These are phyloP conservation scores for Babylonia areolata DNA, from an alignment of 1,140 invertebrate species.

Conservation along the genomic window DNA sequence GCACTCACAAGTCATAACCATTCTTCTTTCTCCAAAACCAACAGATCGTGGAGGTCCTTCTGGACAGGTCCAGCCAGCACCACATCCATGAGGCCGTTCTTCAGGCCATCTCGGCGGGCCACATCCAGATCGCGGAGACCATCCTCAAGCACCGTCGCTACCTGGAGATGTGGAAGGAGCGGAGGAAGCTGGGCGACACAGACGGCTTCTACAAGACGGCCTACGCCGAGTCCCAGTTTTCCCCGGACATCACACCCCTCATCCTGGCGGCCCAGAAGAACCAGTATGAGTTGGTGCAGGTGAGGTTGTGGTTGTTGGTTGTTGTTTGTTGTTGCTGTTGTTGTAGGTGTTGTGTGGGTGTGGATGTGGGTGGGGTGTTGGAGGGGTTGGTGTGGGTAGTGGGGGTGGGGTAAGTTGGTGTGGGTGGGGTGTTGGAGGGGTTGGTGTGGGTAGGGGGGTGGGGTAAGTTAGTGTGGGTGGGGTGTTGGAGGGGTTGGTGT, in stretches of 20 bases:
- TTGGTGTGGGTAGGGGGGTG: too few relatives aligned
- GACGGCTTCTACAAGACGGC: slow-evolving; percentile 68
- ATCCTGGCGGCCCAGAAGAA: slow-evolving; percentile 75
- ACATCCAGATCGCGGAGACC: slow-evolving; percentile 73
- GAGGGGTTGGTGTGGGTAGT: too few relatives aligned
- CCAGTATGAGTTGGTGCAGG: slow-evolving; percentile 74
- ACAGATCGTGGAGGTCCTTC: slow-evolving; percentile 68
- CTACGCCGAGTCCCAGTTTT: slow-evolving; percentile 68
- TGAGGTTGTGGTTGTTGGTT: slow-evolving; percentile 1
- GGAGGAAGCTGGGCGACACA: slow-evolving; percentile 62
- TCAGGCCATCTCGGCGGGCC: slow-evolving; percentile 73
- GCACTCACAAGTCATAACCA: too few relatives aligned
- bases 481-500: too few relatives aligned
- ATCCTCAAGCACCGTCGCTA: slow-evolving; percentile 74
- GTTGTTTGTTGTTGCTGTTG: too few relatives aligned
- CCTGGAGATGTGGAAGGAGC: slow-evolving; percentile 68
- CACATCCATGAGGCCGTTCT: slow-evolving; percentile 74
- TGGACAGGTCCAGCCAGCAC: slow-evolving; percentile 65
- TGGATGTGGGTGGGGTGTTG: too few relatives aligned
- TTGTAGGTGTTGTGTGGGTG: too few relatives aligned
- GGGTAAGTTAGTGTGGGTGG: too few relatives aligned
- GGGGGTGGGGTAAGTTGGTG: too few relatives aligned
- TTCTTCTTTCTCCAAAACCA: too few relatives aligned
- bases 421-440: too few relatives aligned
- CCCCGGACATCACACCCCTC: slow-evolving; percentile 74